Evolutionary conservation across 2,113 vertebrate genomes (phyloP).

Genomic region (Ciconia maguari): DNA sequence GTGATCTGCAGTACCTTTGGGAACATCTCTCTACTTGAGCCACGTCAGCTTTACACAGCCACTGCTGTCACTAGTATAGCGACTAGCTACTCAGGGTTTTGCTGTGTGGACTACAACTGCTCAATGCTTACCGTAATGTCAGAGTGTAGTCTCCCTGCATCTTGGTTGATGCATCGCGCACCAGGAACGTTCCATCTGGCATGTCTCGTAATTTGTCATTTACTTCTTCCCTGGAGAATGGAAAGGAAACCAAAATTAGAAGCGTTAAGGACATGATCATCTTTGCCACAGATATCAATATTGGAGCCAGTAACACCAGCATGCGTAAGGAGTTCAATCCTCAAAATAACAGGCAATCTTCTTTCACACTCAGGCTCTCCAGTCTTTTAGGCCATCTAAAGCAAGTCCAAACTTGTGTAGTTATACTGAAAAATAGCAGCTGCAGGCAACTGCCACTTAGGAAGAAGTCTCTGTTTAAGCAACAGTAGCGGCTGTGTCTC

Average conservation of each 20-base stretch:
- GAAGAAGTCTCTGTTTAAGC: constrained; percentile 49
- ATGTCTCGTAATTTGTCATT: constrained; percentile 92
- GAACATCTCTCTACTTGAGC: neutral
- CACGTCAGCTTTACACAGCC: neutral
- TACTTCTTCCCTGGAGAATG: constrained; percentile 86
- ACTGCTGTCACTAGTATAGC: neutral
- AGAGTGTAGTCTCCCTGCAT: constrained; percentile 93
- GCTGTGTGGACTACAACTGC: neutral
- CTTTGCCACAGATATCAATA: neutral
- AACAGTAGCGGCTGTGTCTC: constrained; percentile 41
- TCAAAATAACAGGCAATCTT: neutral
- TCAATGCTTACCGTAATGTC: constrained; percentile 82
- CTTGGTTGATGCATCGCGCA: constrained; percentile 94
- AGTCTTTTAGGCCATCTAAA: neutral
- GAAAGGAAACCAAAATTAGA: neutral
- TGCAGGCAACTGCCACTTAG: neutral
- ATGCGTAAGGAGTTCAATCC: neutral
- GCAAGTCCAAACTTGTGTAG: constrained; percentile 6
- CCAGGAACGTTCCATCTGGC: constrained; percentile 94
- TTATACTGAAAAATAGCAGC: constrained; percentile 17
- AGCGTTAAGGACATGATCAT: neutral
- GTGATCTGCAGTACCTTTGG: neutral
- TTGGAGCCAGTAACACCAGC: neutral
- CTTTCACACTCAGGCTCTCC: neutral
- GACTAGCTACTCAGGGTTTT: neutral